These are phyloP conservation scores for Acridotheres tristis DNA, from an alignment of 2,797 vertebrate species.

Conservation along the genomic window DNA sequence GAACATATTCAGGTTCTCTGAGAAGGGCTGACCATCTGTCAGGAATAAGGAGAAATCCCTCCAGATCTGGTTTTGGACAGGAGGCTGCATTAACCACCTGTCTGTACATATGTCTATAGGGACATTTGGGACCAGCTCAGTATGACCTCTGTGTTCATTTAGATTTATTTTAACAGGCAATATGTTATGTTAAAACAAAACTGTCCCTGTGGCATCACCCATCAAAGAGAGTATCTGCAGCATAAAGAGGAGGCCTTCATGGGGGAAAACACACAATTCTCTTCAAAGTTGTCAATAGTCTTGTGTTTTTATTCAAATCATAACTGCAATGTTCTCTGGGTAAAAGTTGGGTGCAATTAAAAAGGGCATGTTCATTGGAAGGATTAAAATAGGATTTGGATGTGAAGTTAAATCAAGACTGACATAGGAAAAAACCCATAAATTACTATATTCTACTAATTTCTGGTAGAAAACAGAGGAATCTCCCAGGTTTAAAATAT, in stretches of 20 bases:
- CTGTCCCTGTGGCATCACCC: conserved; percentile 21
- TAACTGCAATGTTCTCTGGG: background rate
- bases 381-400: background rate
- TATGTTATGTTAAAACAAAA: conserved; percentile 36
- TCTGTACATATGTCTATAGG: conserved; percentile 39
- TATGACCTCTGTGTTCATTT: conserved; percentile 43
- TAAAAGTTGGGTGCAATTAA: background rate
- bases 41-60: conserved; percentile 47
- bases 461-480: background rate
- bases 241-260: background rate
- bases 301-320: background rate
- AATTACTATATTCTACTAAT: background rate
- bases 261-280: background rate
- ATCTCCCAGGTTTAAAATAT: background rate
- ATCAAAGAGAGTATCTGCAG: conserved; percentile 3
- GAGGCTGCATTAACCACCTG: conserved; percentile 36
- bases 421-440: background rate
- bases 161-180: conserved; percentile 65
- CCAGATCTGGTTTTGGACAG: conserved; percentile 41
- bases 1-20: background rate
- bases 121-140: conserved; percentile 23
- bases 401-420: background rate
- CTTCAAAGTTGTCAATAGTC: background rate
- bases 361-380: background rate
- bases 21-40: conserved; percentile 39